Percentiles rank a stretch among this genome's conserved stretches.
phyloP scores from a whole-genome alignment of 2,113 vertebrate species.

The Turdus rufiventris region DNA sequence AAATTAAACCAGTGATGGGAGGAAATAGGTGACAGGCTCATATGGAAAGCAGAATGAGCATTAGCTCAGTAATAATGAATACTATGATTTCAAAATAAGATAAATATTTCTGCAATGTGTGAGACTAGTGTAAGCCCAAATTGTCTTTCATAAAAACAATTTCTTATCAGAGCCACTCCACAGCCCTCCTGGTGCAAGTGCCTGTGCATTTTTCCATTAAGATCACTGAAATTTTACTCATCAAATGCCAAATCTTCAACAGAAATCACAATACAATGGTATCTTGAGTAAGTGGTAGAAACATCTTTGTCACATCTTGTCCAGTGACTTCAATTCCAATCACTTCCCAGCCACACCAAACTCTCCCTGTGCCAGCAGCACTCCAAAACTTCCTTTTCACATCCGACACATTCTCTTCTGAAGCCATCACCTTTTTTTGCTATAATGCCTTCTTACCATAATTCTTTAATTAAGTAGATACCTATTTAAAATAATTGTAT shows the following conservation, averaged over 20 bases:
- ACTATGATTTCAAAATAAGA: background rate
- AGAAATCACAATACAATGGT: background rate
- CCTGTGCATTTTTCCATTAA: background rate
- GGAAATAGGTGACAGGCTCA: background rate
- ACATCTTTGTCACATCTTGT: background rate
- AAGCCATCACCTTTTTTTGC: background rate
- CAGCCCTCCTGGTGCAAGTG: background rate
- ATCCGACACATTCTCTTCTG: background rate
- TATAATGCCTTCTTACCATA: background rate
- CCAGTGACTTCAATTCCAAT: background rate
- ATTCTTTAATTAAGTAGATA: background rate
- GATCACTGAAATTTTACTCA: background rate
- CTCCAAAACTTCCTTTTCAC: background rate
- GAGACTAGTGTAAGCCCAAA: background rate
- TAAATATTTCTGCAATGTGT: background rate
- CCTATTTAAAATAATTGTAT: background rate
- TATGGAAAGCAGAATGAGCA: background rate
- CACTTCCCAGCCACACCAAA: background rate
- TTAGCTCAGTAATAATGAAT: background rate
- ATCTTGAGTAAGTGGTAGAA: background rate
- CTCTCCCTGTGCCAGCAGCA: background rate
- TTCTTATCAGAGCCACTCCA: background rate
- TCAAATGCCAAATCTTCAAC: background rate
- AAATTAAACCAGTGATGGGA: background rate
- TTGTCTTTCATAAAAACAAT: background rate